These are phyloP conservation scores for Andrena camellia DNA, from an alignment of 2,888 invertebrate species.

Conservation along the genomic window DNA sequence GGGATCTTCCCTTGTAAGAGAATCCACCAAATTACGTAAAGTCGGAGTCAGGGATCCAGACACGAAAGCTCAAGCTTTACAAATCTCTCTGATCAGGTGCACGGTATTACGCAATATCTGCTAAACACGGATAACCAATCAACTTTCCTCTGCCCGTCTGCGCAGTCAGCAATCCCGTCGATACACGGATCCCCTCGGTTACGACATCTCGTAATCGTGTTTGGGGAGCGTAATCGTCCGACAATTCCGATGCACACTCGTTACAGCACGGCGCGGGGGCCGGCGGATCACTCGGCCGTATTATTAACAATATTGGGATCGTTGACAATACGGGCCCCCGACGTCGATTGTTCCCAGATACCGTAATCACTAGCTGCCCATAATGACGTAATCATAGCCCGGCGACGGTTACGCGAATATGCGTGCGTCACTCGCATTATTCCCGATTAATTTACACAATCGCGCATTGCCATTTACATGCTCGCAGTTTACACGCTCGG, in stretches of 20 bases:
- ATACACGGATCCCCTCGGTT: conserved; percentile 10
- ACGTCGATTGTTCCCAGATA: conserved; percentile 18
- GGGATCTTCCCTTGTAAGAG: no score
- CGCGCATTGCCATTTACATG: conserved; percentile 46
- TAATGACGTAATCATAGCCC: conserved; percentile 47
- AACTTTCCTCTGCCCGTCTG: background rate
- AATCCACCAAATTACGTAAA: no score
- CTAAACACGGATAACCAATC: no score
- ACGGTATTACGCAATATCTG: no score
- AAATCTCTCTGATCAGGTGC: no score
- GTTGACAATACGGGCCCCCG: conserved; percentile 9
- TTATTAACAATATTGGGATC: conserved; percentile 47
- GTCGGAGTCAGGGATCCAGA: no score
- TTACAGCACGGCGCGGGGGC: background rate
- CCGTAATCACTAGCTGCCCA: conserved; percentile 29
- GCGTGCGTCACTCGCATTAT: conserved; percentile 47
- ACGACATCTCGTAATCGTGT: conserved; percentile 13
- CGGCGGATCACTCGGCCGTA: background rate
- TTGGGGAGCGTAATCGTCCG: background rate
- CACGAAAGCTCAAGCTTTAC: no score
- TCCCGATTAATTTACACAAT: conserved; percentile 56
- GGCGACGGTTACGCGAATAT: conserved; percentile 17
- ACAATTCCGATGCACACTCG: background rate
- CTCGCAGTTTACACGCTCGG: conserved; percentile 42
- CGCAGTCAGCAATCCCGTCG: background rate